Percentiles rank a stretch among this genome's conserved stretches.
Evolutionary conservation across 2,797 vertebrate genomes (phyloP).

Genomic region (Buphagus erythrorhynchus): DNA sequence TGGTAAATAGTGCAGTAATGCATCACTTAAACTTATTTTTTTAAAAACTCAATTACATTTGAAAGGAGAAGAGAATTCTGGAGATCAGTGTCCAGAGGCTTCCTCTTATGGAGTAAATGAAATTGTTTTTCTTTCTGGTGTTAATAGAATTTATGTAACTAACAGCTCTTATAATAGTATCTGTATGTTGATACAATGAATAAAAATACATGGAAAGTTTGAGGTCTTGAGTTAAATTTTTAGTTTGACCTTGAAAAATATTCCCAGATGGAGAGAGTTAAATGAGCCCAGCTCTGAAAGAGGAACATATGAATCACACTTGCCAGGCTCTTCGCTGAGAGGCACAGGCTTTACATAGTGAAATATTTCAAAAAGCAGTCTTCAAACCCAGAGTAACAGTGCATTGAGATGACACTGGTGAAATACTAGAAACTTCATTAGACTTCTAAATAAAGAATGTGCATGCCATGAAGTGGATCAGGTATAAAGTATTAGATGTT

Average conservation of each 20-base stretch:
- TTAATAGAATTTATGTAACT: not conserved
- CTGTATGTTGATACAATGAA: not conserved
- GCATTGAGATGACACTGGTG: not conserved
- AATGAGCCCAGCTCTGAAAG: slow-evolving; percentile 18
- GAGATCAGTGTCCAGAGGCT: not conserved
- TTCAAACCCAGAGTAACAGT: not conserved
- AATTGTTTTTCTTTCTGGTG: not conserved
- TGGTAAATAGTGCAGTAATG: not conserved
- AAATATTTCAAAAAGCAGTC: slow-evolving; percentile 28
- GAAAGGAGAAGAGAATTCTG: slow-evolving; percentile 7
- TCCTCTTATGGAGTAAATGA: not conserved
- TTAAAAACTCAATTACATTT: not conserved
- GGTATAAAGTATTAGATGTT: not conserved
- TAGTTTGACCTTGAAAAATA: slow-evolving; percentile 43
- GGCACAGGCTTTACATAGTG: not conserved
- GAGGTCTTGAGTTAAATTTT: not conserved
- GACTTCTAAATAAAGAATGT: slow-evolving; percentile 12
- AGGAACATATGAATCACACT: slow-evolving; percentile 16
- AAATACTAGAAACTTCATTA: slow-evolving; percentile 30
- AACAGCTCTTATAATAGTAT: not conserved
- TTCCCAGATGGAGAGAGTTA: slow-evolving; percentile 44
- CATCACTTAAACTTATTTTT: not conserved
- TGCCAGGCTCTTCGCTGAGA: slow-evolving; percentile 29
- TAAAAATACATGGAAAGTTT: not conserved
- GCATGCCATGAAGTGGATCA: not conserved